Conservation (phyloP, 2,888 invertebrate genomes). For the Drosophila infuscata region DNA sequence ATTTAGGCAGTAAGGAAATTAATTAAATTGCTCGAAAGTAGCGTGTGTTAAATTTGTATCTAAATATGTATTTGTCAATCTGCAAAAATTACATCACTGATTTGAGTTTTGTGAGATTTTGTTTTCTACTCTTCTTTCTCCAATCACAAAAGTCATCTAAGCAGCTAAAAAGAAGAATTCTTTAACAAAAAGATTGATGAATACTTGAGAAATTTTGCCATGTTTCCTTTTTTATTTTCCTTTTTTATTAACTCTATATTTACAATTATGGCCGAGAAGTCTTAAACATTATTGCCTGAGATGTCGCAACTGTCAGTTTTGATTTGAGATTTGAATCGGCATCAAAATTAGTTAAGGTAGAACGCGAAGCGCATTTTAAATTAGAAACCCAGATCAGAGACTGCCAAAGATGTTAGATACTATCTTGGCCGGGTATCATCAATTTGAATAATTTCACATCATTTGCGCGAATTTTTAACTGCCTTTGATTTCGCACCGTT, state of each 20-base stretch:
- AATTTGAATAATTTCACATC: constrained; percentile 19
- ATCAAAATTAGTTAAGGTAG: constrained; percentile 11
- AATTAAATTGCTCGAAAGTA: constrained; percentile 20
- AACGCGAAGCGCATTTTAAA: constrained; percentile 13
- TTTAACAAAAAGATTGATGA: not conserved
- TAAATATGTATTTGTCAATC: not conserved
- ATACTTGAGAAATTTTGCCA: constrained; percentile 9
- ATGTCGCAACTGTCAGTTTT: constrained; percentile 16
- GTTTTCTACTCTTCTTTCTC: not conserved
- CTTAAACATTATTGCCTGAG: not conserved
- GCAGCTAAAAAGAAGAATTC: not conserved
- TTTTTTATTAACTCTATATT: not conserved
- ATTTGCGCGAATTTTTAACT: constrained; percentile 29
- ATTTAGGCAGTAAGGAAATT: not conserved
- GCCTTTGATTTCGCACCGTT: constrained; percentile 31
- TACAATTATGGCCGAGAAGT: not conserved
- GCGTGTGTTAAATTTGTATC: constrained; percentile 6
- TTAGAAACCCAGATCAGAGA: constrained; percentile 6
- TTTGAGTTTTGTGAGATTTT: too few relatives aligned
- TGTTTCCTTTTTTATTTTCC: constrained; percentile 1
- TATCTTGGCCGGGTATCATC: not conserved
- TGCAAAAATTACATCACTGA: constrained; percentile 16
- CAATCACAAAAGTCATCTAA: not conserved
- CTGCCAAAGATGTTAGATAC: constrained; percentile 4
- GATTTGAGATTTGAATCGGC: constrained; percentile 14